These are phyloP conservation scores for Sebastes cheni DNA, from an alignment of 2,797 vertebrate species.

Conservation along the genomic window DNA sequence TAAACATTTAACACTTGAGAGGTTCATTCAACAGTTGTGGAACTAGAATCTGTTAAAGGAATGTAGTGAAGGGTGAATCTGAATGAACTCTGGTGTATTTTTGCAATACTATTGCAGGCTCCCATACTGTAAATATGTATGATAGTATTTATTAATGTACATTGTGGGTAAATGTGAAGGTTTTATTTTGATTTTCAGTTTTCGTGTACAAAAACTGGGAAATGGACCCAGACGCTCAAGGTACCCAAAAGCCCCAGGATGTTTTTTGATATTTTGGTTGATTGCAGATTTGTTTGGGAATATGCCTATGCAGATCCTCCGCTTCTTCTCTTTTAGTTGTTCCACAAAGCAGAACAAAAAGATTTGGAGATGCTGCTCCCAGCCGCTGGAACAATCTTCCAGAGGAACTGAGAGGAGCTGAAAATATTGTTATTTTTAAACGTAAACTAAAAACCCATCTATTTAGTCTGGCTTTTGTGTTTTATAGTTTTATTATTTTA, in stretches of 20 bases:
- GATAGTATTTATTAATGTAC: not conserved
- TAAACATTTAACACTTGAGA: constrained; percentile 27
- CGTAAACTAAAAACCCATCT: no score
- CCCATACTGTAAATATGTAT: not conserved
- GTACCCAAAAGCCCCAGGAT: not conserved
- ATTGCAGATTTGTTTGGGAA: not conserved
- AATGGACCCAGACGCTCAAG: not conserved
- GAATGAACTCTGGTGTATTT: not conserved
- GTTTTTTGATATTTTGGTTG: not conserved
- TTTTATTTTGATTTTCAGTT: not conserved
- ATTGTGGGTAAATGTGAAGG: not conserved
- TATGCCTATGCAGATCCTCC: not conserved
- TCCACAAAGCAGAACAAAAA: not conserved
- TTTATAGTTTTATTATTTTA: not conserved
- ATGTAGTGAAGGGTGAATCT: not conserved
- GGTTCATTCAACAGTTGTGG: constrained; percentile 2
- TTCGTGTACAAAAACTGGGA: not conserved
- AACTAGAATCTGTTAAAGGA: not conserved
- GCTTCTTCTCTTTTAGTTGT: not conserved
- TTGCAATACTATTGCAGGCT: not conserved
- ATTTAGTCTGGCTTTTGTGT: no score
- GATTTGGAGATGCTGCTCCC: not conserved
- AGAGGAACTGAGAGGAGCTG: no score
- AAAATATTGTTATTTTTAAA: no score
- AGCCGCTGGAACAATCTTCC: not conserved